Percentiles rank a stretch among this genome's conserved stretches.
Evolutionary conservation across 2,797 vertebrate genomes (phyloP).

Genomic region (Natrix natrix): DNA sequence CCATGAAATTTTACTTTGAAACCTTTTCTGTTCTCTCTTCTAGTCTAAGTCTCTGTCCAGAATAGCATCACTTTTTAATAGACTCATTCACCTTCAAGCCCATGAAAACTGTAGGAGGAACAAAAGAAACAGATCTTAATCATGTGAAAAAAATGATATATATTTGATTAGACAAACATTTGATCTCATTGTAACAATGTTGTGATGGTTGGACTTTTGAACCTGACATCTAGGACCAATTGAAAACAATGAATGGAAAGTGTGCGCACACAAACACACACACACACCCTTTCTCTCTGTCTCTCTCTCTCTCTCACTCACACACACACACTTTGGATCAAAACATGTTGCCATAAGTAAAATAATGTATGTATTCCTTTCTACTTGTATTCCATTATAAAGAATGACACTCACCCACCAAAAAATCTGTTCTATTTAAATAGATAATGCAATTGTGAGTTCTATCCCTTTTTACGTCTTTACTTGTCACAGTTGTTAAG

Average conservation of each 20-base stretch:
- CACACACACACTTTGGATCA: too few species aligned
- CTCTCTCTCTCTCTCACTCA: too few species aligned
- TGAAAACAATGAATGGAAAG: neutral
- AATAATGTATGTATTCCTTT: neutral
- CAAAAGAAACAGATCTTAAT: neutral
- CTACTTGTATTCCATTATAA: neutral
- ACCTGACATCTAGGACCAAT: too few species aligned
- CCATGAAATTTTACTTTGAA: slow-evolving; percentile 89
- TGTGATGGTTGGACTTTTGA: neutral
- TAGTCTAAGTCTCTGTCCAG: slow-evolving; percentile 88
- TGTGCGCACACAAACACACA: too few species aligned
- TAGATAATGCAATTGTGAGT: neutral
- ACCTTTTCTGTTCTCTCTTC: slow-evolving; percentile 84
- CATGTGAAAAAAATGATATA: too few species aligned
- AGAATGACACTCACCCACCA: neutral
- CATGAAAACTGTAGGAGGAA: neutral
- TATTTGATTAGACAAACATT: neutral
- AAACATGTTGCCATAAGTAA: neutral
- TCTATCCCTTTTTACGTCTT: too few species aligned
- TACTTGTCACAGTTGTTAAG: too few species aligned
- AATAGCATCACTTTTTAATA: slow-evolving; percentile 47
- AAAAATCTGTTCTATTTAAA: neutral
- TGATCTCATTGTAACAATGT: neutral
- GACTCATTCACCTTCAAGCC: neutral
- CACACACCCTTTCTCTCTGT: too few species aligned